Evolutionary conservation across 2,888 invertebrate species (phyloP), one percentile per base, ranked within the genome.

Genomic region (Auanema sp.): DNA sequence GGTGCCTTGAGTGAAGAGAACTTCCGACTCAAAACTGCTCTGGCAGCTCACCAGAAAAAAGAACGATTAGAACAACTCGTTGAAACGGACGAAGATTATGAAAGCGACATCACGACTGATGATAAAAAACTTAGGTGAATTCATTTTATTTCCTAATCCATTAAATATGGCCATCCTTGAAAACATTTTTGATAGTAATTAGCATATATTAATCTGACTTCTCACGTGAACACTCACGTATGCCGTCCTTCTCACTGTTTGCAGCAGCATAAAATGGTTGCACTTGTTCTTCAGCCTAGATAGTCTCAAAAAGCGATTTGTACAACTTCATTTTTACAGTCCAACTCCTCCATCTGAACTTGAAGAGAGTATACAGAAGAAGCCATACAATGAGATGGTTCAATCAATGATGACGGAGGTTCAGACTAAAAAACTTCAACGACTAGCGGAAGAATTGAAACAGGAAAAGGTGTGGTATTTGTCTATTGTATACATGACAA

Each of bases 1-100:
- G 80, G 79, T 43, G 51, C 65, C 3, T 64, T 80, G 12, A 69
- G 69, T 11, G 78, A 77, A 11, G 80, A 80, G 60, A 80, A 80
- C 63, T 66, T 79, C 24, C 63, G 71, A 23, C 60, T 80, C 41
- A 78, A 78, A 49, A 63, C 65, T 25, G 72, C 72, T 11, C 58
- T 80, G 60, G 65, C 68, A 11, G 66, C 68, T 24, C 64, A 65
- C 49, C 71, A 71, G 58, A 69, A 68, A 43, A 61, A 59, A 18
- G 56, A 64, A 47, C 60, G 69, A 49, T 65, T 72, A 6, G 65
- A 64, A 40, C 65, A 72, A 24, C 42, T 76, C 41, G 58, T 69
- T 53, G 75, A 75, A 51, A 72, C 76, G 1, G 76, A 76, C 62
- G 76, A 76, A 55, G 76, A 76, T 50, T 76, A 76, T 55, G 76